Evolutionary conservation across 1,140 invertebrate species (phyloP).

Genomic region (Colletes gigas): DNA sequence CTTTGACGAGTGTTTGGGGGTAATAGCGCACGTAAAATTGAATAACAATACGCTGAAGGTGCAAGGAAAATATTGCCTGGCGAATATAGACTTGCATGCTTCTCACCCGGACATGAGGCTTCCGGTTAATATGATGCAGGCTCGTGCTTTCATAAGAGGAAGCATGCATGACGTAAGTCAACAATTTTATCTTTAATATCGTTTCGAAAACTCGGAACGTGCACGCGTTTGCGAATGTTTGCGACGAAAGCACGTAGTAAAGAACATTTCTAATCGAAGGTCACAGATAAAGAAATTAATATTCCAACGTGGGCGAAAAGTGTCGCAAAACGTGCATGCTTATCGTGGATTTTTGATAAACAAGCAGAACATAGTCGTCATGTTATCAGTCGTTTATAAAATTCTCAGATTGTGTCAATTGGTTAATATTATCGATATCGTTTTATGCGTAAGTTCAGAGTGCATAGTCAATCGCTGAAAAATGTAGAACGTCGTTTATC

Average conservation of each 20-base stretch:
- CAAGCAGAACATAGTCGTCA: too few relatives aligned
- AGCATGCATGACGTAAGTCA: slow-evolving; percentile 84
- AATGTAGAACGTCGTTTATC: too few relatives aligned
- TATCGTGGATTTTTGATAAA: too few relatives aligned
- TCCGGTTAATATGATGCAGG: slow-evolving; percentile 84
- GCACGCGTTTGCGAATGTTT: neutral
- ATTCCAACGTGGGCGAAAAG: neutral
- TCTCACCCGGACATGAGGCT: slow-evolving; percentile 81
- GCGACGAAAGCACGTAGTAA: neutral
- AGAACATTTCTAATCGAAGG: too few relatives aligned
- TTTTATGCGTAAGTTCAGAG: neutral
- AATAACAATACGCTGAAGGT: slow-evolving; percentile 81
- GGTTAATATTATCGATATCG: neutral
- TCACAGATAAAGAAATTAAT: neutral
- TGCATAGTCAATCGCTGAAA: neutral
- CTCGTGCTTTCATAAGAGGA: slow-evolving; percentile 83
- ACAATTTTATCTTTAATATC: neutral
- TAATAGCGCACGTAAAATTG: slow-evolving; percentile 82
- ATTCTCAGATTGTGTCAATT: neutral
- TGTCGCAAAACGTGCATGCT: neutral
- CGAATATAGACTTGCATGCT: slow-evolving; percentile 83
- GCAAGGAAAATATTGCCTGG: slow-evolving; percentile 86
- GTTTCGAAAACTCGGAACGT: neutral
- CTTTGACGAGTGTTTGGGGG: slow-evolving; percentile 85
- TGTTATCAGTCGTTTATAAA: neutral